phyloP scores from a whole-genome alignment of 2,797 vertebrate genomes.

The Australoheros facetus region DNA sequence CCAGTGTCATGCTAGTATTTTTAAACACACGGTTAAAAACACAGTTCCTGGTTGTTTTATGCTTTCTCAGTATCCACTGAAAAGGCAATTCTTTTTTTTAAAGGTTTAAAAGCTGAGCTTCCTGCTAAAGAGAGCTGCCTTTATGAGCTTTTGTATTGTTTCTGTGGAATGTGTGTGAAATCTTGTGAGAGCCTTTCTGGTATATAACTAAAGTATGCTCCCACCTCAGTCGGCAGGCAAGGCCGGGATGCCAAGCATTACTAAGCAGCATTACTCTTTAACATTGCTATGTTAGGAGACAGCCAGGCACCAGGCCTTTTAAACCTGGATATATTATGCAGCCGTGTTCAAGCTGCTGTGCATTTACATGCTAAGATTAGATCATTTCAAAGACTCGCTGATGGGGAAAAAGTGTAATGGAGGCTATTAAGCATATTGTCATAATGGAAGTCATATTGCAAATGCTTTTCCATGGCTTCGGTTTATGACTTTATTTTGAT shows the following conservation, averaged over 20 bases:
- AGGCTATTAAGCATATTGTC: slow-evolving; percentile 7
- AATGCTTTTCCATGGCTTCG: slow-evolving; percentile 1
- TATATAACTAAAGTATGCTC: slow-evolving; percentile 42
- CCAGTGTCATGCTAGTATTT: slow-evolving; percentile 56
- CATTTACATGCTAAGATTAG: slow-evolving; percentile 25
- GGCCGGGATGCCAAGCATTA: slow-evolving; percentile 51
- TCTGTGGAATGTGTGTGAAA: slow-evolving; percentile 62
- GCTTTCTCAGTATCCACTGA: slow-evolving; percentile 30
- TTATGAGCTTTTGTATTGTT: slow-evolving; percentile 59
- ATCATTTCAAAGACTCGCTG: slow-evolving; percentile 8
- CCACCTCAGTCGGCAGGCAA: slow-evolving; percentile 27
- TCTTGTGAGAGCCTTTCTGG: slow-evolving; percentile 9
- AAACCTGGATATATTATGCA: slow-evolving; percentile 53
- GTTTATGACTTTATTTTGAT: slow-evolving; percentile 6
- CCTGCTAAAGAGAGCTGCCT: slow-evolving; percentile 16
- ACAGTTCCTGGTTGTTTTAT: slow-evolving; percentile 50
- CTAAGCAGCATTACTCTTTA: slow-evolving; percentile 54
- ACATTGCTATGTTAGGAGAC: slow-evolving; percentile 56
- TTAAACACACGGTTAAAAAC: slow-evolving; percentile 43
- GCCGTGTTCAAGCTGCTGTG: slow-evolving; percentile 12
- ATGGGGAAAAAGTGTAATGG: slow-evolving; percentile 23
- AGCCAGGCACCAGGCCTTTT: slow-evolving; percentile 69
- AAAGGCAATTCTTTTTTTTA: slow-evolving; percentile 17
- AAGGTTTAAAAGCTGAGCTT: slow-evolving; percentile 38
- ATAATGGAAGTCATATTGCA: not conserved